Evolutionary conservation across 2,888 invertebrate species (phyloP).

Genomic region (Pristionchus fissidentatus): DNA sequence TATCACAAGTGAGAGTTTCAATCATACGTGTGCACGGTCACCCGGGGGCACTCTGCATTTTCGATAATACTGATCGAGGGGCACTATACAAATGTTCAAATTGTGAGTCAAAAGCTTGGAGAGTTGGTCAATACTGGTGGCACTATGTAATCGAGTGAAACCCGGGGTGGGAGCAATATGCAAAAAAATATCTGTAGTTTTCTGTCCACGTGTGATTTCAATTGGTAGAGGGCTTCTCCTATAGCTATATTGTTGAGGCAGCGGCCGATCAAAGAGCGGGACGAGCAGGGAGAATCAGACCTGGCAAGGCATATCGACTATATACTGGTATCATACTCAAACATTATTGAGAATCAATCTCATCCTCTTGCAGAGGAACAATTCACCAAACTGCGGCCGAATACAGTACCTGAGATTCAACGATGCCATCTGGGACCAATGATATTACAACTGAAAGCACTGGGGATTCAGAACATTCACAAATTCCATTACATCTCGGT

Average conservation of each 20-base stretch:
- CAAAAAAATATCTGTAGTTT: too few species aligned
- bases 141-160: not conserved
- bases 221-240: slow-evolving; percentile 82
- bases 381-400: slow-evolving; percentile 82
- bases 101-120: too few species aligned
- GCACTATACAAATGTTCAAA: too few species aligned
- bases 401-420: slow-evolving; percentile 92
- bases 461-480: slow-evolving; percentile 92
- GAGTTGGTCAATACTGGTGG: not conserved
- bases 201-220: not conserved
- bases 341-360: not conserved
- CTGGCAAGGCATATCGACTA: slow-evolving; percentile 86
- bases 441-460: slow-evolving; percentile 90
- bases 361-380: slow-evolving; percentile 81
- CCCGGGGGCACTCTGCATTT: too few species aligned
- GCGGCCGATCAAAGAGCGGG: slow-evolving; percentile 94
- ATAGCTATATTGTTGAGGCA: slow-evolving; percentile 83
- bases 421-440: slow-evolving; percentile 88
- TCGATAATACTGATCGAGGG: too few species aligned
- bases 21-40: too few species aligned
- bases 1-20: slow-evolving; percentile 59
- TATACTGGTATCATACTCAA: slow-evolving; percentile 74
- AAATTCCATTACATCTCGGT: slow-evolving; percentile 87
- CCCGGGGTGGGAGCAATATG: too few species aligned
- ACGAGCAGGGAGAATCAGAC: slow-evolving; percentile 87